phyloP scores from a whole-genome alignment of 2,888 invertebrate species.

The Acrobasis suavella region DNA sequence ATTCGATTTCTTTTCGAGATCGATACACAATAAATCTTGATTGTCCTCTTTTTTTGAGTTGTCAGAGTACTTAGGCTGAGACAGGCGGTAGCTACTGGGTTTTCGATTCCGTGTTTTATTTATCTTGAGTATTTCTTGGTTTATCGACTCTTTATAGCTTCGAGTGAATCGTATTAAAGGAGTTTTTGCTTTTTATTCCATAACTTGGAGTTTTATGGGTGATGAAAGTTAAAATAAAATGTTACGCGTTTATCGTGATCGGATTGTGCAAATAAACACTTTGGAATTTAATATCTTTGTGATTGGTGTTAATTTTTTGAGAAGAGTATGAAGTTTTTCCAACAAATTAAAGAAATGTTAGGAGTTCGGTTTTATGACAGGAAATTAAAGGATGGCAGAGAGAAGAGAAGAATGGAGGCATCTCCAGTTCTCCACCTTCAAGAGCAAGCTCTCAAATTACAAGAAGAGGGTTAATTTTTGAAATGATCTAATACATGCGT shows the following conservation, averaged over 20 bases:
- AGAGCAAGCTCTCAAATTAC: no score
- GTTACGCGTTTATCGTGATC: slow-evolving; percentile 1
- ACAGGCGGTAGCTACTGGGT: slow-evolving; percentile 66
- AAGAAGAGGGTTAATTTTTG: no score
- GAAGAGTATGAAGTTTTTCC: no score
- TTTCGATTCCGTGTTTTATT: slow-evolving; percentile 53
- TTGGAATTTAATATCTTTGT: slow-evolving; percentile 6
- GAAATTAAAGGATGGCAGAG: no score
- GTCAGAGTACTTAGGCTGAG: slow-evolving; percentile 56
- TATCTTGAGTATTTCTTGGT: slow-evolving; percentile 47
- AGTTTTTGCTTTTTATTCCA: slow-evolving; percentile 22
- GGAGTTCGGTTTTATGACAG: no score
- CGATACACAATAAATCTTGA: slow-evolving; percentile 72
- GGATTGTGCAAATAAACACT: slow-evolving; percentile 6
- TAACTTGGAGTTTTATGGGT: slow-evolving; percentile 14
- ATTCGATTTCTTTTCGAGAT: slow-evolving; percentile 68
- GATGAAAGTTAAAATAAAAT: slow-evolving; percentile 18
- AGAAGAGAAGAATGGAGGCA: no score
- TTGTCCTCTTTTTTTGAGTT: slow-evolving; percentile 53
- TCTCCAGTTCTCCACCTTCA: no score
- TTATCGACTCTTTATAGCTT: slow-evolving; percentile 58
- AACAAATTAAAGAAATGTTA: no score
- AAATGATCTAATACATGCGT: no score
- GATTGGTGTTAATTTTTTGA: background rate
- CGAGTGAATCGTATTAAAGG: slow-evolving; percentile 53